These are phyloP conservation scores for Merodon equestris DNA, from an alignment of 2,888 invertebrate genomes.

Conservation along the genomic window DNA sequence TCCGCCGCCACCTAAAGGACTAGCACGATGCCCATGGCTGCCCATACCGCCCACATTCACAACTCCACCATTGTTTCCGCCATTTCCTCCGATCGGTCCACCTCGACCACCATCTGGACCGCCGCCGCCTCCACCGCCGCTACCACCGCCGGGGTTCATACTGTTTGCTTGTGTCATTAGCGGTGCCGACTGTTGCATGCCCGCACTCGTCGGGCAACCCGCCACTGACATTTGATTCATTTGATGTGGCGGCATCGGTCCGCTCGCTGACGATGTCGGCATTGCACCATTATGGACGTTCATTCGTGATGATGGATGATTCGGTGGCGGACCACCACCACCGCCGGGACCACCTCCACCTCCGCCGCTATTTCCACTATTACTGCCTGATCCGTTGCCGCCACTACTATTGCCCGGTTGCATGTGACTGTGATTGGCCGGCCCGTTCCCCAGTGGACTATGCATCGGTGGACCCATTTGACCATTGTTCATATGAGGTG, in stretches of 20 bases:
- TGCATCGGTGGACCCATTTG: constrained; percentile 89
- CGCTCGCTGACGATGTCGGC: constrained; percentile 76
- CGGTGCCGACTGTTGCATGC: constrained; percentile 58
- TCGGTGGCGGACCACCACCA: constrained; percentile 64
- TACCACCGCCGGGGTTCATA: constrained; percentile 73
- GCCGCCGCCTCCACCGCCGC: constrained; percentile 68
- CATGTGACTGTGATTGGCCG: constrained; percentile 80
- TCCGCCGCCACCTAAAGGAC: constrained; percentile 71
- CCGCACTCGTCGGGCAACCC: constrained; percentile 53
- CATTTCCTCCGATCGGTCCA: constrained; percentile 48
- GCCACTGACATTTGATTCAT: constrained; percentile 67
- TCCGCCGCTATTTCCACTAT: constrained; percentile 71
- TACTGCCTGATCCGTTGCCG: constrained; percentile 51
- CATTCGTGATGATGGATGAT: constrained; percentile 71
- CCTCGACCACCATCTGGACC: constrained; percentile 36
- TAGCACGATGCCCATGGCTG: constrained; percentile 70
- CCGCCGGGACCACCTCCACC: constrained; percentile 68
- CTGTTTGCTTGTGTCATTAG: constrained; percentile 70
- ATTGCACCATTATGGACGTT: constrained; percentile 82
- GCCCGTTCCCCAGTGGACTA: constrained; percentile 84
- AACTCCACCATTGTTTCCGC: constrained; percentile 64
- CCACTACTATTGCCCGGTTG: constrained; percentile 77
- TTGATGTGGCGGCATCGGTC: constrained; percentile 80
- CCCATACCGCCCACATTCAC: constrained; percentile 71
- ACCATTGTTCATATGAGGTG: constrained; percentile 83